Conservation (phyloP, 2,797 vertebrate genomes). For the Lacerta viridis region DNA sequence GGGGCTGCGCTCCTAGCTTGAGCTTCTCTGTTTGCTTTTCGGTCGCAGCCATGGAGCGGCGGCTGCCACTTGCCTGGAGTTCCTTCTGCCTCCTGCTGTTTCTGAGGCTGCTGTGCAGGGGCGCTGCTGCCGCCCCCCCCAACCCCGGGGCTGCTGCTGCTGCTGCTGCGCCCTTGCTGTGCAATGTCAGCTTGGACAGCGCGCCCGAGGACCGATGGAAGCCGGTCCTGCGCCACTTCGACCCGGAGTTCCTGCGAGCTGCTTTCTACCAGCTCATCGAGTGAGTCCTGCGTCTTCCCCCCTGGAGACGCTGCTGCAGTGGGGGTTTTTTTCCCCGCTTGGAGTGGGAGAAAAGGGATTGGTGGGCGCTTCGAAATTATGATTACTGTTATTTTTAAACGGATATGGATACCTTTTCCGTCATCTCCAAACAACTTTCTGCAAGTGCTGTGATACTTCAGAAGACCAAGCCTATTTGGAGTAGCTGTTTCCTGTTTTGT, state of each 20-base stretch:
- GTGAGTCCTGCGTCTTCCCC: constrained; percentile 55
- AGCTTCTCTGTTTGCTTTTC: no score
- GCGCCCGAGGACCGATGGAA: constrained; percentile 76
- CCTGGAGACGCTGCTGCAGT: neutral
- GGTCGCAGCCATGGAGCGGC: neutral
- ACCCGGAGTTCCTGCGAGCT: constrained; percentile 68
- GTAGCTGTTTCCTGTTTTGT: no score
- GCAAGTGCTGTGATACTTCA: no score
- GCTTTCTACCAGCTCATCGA: constrained; percentile 46
- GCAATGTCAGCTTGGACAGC: constrained; percentile 78
- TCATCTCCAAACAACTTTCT: no score
- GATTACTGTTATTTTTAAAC: no score
- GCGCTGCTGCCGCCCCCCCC: no score
- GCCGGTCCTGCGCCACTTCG: constrained; percentile 71
- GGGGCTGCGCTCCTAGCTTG: no score
- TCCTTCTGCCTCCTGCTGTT: neutral
- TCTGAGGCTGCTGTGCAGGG: neutral
- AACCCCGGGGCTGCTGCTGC: constrained; percentile 24
- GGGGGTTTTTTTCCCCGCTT: no score
- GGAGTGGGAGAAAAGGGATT: no score
- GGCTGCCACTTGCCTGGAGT: rapidly evolving
- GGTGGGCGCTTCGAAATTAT: no score
- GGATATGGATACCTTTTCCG: no score
- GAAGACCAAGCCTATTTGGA: no score
- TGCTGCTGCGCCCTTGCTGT: constrained; percentile 24